Base-by-base conservation (phyloP, 2,888 invertebrate genomes). In the Osedax fenrisi region DNA sequence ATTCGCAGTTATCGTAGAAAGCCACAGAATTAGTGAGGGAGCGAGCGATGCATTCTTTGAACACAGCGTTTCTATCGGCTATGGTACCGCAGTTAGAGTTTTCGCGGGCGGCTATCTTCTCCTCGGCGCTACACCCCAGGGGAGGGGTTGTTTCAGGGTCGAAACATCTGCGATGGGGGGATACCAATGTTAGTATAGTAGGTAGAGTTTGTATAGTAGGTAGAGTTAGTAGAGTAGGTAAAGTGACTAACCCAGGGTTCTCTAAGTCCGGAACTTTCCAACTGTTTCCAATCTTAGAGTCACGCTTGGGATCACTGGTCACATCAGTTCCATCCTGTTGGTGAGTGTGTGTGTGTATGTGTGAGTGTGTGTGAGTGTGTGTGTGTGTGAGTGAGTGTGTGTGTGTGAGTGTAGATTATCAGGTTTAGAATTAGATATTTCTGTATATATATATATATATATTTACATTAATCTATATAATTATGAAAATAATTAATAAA, bases 1-100 rank as follows among this genome's bases (percentile, higher is more conserved):
- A 72, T 21, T 22, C 26, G 41, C 75, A 75, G 70, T 70, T 74
- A 3, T 62, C 62, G 24, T 25, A n/a, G 62, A 23, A 25, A 17
- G 25, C 25, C 1, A n/a, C n/a, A 22, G 68, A 24, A 5, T 17
- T n/a, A 2, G 1, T 68, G 21, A 22, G 25, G 26, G 23, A 17
- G 17, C 25, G 10, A 13, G 26, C 68, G 68, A 72, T 25, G 26
- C 72, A 72, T 1, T 59, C 25, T n/a, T 23, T 25, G 25, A 72
- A 62, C 13, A 59, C 22, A 25, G 59, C 24, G 64, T 17, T 2
- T n/a, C n/a, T 25, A 26, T 72, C 72, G 25, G 21, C 22, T n/a
- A 72, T 26, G 26, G 25, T 56, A n/a, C 62, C 61, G 26, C 72
- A 72, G n/a, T 72, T 61, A 2, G 56, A 10, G 21, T 68, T 68